Conservation (phyloP, 1,140 invertebrate genomes). For the Pseudoatta argentina region DNA sequence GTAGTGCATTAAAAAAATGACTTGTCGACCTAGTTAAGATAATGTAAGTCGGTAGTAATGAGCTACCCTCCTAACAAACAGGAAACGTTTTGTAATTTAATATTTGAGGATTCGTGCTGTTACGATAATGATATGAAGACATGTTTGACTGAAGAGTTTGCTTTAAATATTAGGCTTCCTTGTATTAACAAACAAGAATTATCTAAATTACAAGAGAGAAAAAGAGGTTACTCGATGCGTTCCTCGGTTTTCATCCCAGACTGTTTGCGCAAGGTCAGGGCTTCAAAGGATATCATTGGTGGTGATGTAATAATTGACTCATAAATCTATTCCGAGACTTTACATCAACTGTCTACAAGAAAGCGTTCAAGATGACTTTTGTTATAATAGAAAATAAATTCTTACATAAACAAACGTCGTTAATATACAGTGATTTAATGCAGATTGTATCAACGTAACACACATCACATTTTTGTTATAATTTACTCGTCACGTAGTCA, state of each 20-base stretch:
- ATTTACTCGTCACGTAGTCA: neutral
- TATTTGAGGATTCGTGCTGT: neutral
- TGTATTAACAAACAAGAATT: neutral
- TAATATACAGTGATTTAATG: neutral
- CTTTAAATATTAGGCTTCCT: neutral
- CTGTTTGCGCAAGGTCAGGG: neutral
- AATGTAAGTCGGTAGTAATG: neutral
- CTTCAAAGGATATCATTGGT: neutral
- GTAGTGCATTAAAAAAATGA: slow-evolving; percentile 46
- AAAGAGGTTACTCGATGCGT: neutral
- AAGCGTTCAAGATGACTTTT: neutral
- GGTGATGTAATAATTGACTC: neutral
- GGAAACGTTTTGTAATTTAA: neutral
- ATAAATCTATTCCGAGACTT: neutral
- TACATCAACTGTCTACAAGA: too few species aligned
- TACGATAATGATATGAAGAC: neutral
- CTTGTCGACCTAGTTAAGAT: slow-evolving; percentile 42
- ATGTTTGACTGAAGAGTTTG: neutral
- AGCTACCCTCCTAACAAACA: neutral
- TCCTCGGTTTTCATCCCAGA: neutral
- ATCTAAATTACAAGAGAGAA: neutral
- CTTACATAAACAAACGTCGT: neutral
- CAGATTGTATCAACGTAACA: neutral
- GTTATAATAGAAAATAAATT: slow-evolving; percentile 1
- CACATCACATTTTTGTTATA: neutral